Evolutionary conservation across 2,888 invertebrate species (phyloP).

Genomic region (Drosophila kambysellisi): DNA sequence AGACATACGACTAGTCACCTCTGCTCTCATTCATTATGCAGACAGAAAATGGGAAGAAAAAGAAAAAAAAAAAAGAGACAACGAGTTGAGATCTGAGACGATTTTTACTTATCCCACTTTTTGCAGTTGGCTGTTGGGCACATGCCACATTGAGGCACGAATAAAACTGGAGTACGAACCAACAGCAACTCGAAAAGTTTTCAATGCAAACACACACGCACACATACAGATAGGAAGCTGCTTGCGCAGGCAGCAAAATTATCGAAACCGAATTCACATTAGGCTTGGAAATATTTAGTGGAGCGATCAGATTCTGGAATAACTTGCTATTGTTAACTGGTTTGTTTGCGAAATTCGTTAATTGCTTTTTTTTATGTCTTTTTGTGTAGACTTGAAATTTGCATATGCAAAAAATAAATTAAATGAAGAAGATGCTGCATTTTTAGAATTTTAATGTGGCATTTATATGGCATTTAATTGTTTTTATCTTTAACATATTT

Average conservation of each 20-base stretch:
- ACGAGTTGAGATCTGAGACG: conserved; percentile 18
- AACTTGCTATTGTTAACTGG: conserved; percentile 44
- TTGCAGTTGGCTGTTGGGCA: conserved; percentile 34
- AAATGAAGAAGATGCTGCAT: background rate
- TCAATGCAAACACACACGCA: conserved; percentile 31
- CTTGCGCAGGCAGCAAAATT: conserved; percentile 43
- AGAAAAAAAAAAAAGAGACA: conserved; percentile 15
- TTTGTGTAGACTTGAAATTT: background rate
- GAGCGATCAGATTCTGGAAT: conserved; percentile 18
- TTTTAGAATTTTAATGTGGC: background rate
- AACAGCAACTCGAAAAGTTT: conserved; percentile 31
- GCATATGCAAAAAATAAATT: background rate
- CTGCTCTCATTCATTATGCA: conserved; percentile 58
- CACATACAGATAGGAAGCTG: conserved; percentile 36
- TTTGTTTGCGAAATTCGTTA: conserved; percentile 24
- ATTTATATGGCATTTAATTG: background rate
- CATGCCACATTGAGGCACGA: conserved; percentile 38
- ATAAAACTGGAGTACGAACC: conserved; percentile 46
- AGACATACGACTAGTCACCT: conserved; percentile 26
- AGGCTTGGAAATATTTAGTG: background rate
- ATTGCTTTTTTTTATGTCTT: conserved; percentile 7
- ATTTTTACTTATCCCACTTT: conserved; percentile 40
- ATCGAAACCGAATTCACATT: conserved; percentile 17
- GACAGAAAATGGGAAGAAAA: conserved; percentile 8
- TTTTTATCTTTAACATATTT: background rate